Evolutionary conservation across 2,113 vertebrate species (phyloP).

Genomic region (Mustela lutreola): DNA sequence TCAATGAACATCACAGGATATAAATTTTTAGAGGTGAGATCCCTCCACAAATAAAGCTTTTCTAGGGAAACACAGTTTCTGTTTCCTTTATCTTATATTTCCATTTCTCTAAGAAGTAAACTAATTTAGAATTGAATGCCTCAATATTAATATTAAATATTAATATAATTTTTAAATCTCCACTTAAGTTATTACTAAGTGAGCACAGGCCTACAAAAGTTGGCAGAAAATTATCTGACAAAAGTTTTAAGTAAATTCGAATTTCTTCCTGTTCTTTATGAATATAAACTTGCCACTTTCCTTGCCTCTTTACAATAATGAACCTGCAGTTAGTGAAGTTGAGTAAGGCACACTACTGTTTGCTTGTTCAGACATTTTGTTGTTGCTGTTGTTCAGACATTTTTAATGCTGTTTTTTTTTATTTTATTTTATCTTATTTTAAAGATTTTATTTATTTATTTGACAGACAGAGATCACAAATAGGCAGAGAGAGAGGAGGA

Average conservation of each 20-base stretch:
- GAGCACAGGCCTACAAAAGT: background rate
- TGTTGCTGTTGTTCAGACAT: background rate
- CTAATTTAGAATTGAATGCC: background rate
- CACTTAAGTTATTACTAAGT: background rate
- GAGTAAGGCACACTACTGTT: background rate
- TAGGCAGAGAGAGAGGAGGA: too few relatives aligned
- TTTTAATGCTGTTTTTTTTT: background rate
- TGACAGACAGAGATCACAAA: too few relatives aligned
- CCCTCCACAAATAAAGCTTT: background rate
- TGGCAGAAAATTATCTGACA: background rate
- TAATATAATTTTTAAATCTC: background rate
- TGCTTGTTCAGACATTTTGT: background rate
- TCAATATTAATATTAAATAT: background rate
- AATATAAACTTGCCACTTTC: background rate
- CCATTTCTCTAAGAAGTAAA: constrained; percentile 17
- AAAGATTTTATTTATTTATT: too few relatives aligned
- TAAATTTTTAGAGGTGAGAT: background rate
- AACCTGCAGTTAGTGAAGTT: background rate
- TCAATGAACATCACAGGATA: background rate
- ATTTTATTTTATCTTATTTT: background rate
- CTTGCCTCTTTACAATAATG: background rate
- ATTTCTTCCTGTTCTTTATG: background rate
- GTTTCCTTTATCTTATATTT: background rate
- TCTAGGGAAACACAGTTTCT: background rate
- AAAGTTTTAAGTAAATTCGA: background rate